Conservation (phyloP, 2,113 vertebrate species). For the Merops nubicus region DNA sequence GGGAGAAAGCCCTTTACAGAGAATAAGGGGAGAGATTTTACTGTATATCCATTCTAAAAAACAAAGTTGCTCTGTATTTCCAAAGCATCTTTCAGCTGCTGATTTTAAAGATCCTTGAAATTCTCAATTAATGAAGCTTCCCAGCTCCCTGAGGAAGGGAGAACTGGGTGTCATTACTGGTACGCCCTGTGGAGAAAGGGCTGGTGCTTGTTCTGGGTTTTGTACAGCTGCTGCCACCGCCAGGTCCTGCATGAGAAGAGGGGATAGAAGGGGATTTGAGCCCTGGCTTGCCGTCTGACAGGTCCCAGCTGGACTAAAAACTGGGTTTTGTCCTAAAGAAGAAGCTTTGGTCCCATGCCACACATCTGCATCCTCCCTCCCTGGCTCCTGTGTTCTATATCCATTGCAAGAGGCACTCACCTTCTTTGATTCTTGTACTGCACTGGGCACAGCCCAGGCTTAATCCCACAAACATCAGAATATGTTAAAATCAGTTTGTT, state of each 20-base stretch:
- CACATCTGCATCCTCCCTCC: neutral
- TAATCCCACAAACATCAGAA: neutral
- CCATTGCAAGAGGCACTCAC: neutral
- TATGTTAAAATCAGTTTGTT: neutral
- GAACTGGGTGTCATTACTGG: neutral
- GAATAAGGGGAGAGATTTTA: neutral
- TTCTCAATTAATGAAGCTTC: neutral
- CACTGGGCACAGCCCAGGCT: neutral
- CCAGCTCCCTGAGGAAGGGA: neutral
- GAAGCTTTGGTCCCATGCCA: neutral
- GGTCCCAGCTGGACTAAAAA: neutral
- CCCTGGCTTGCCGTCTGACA: neutral
- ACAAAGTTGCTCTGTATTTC: neutral
- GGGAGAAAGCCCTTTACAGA: neutral
- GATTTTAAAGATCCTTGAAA: conserved; percentile 38
- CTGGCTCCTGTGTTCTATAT: neutral
- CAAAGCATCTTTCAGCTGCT: neutral
- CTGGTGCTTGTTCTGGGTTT: neutral
- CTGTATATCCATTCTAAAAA: neutral
- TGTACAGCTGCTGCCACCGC: neutral
- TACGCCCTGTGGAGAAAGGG: accelerated
- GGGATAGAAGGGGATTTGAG: neutral
- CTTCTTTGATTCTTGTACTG: neutral
- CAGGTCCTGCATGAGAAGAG: neutral
- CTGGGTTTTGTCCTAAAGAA: neutral